Evolutionary conservation across 2,113 vertebrate species (phyloP).

Genomic region (Bolborhynchus lineola): DNA sequence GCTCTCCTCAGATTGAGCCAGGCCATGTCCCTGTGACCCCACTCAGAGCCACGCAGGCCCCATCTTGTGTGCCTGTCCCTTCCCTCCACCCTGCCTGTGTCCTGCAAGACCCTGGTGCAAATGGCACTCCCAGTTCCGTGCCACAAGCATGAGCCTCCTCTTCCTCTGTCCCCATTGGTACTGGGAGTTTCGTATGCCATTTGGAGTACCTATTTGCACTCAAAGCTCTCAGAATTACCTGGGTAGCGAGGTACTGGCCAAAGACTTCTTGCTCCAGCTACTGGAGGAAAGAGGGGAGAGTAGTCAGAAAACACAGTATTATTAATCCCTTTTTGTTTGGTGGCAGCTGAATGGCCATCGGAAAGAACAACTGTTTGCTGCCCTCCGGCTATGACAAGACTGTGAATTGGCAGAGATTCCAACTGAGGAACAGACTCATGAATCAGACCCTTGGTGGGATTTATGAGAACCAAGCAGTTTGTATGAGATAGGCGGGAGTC

Average conservation of each 20-base stretch:
- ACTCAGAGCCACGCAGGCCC: background rate
- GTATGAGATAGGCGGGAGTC: background rate
- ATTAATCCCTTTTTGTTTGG: background rate
- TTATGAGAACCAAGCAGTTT: background rate
- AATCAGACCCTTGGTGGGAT: background rate
- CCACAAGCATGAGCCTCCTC: background rate
- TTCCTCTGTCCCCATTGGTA: background rate
- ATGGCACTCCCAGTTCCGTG: background rate
- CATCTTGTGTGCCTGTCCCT: background rate
- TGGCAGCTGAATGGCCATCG: background rate
- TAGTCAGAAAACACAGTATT: background rate
- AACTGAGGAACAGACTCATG: background rate
- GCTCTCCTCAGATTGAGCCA: background rate
- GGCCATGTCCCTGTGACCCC: background rate
- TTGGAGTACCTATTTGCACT: background rate
- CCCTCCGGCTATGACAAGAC: fast-evolving
- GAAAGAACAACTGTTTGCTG: background rate
- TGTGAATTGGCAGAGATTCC: background rate
- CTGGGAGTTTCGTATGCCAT: background rate
- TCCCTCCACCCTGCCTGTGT: background rate
- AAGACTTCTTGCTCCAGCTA: background rate
- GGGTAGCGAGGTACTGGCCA: background rate
- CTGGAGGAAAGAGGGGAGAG: background rate
- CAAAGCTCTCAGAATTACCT: background rate
- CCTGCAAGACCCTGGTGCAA: background rate